These are phyloP conservation scores for Eulemur macaco DNA, from an alignment of 2,113 vertebrate genomes.

Conservation along the genomic window DNA sequence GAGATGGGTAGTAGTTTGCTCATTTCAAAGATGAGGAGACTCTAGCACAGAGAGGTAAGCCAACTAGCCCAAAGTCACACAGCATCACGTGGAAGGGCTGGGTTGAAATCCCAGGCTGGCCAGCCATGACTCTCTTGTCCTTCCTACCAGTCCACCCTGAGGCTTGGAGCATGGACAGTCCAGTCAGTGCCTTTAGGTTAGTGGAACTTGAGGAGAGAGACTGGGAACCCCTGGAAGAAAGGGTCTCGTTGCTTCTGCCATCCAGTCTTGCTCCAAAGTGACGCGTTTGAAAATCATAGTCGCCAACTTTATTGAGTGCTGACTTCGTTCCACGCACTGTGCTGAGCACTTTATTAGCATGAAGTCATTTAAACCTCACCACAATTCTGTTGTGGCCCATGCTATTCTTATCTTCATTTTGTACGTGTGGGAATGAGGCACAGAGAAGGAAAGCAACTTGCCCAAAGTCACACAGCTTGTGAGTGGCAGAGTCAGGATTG, in stretches of 20 bases:
- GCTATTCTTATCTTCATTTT: neutral
- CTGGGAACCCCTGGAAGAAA: neutral
- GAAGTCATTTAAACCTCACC: neutral
- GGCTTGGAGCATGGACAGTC: neutral
- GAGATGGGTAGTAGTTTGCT: neutral
- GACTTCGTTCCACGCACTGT: neutral
- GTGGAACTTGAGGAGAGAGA: neutral
- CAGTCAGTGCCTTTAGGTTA: neutral
- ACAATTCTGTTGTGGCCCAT: neutral
- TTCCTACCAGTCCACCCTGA: neutral
- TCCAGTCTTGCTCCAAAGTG: neutral
- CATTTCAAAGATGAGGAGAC: neutral
- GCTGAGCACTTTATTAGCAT: neutral
- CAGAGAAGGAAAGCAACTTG: neutral
- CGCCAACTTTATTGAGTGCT: neutral
- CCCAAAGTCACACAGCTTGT: neutral
- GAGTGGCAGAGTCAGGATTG: neutral
- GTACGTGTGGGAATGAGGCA: neutral
- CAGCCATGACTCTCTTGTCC: neutral
- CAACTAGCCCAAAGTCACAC: neutral
- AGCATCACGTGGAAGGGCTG: neutral
- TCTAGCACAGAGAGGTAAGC: neutral
- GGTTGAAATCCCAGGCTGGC: fast-evolving
- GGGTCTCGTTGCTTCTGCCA: neutral
- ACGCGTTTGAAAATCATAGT: neutral